phyloP scores from a whole-genome alignment of 2,888 invertebrate species.

The Drosophila buzzatii region DNA sequence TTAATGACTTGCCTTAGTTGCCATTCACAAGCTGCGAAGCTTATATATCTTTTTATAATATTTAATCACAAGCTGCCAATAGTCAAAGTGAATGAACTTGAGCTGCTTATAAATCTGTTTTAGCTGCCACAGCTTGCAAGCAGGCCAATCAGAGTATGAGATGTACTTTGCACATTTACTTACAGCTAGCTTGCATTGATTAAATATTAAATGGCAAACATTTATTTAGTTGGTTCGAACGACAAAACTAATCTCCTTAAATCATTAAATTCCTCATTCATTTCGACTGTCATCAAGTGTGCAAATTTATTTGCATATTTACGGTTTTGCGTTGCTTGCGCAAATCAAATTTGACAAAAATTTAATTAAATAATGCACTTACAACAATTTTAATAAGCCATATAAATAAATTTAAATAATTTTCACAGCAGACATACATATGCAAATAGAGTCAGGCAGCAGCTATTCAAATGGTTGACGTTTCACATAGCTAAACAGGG shows the following conservation, averaged over 20 bases:
- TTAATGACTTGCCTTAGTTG: not conserved
- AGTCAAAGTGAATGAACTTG: not conserved
- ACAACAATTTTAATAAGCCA: conserved; percentile 74
- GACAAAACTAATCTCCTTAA: not conserved
- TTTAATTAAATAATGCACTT: conserved; percentile 76
- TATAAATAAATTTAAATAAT: conserved; percentile 73
- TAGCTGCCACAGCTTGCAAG: not conserved
- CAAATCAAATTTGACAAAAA: conserved; percentile 70
- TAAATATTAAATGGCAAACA: not conserved
- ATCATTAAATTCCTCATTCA: conserved; percentile 9
- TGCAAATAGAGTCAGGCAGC: conserved; percentile 13
- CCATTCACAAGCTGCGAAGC: not conserved
- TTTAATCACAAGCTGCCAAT: not conserved
- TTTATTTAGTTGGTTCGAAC: not conserved
- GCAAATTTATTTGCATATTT: conserved; percentile 31
- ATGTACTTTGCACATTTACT: not conserved
- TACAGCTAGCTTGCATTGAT: not conserved
- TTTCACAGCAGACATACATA: conserved; percentile 12
- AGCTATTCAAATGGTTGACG: conserved; percentile 38
- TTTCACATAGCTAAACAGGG: conserved; percentile 11
- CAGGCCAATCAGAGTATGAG: not conserved
- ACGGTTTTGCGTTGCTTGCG: conserved; percentile 12
- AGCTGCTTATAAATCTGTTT: too few relatives aligned
- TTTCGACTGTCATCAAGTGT: conserved; percentile 18
- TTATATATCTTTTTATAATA: not conserved